Conservation (phyloP, 2,113 vertebrate genomes). For the Tyrannus savana region DNA sequence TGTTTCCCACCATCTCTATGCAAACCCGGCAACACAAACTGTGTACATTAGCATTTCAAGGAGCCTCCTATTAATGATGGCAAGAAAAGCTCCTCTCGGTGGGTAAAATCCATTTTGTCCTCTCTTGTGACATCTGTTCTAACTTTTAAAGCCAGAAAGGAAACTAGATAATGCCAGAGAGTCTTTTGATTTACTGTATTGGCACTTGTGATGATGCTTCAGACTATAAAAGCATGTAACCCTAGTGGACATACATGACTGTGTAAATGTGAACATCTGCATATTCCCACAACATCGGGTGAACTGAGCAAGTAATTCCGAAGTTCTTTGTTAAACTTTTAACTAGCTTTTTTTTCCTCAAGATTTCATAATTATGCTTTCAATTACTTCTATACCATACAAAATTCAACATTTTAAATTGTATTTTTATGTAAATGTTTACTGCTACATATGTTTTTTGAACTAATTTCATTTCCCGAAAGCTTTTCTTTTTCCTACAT, state of each 20-base stretch:
- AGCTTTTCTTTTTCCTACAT: neutral
- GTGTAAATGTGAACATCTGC: constrained; percentile 56
- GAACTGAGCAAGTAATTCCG: constrained; percentile 20
- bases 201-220: constrained; percentile 74
- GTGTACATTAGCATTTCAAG: constrained; percentile 95
- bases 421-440: constrained; percentile 29
- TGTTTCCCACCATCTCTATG: constrained; percentile 91
- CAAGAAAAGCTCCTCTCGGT: constrained; percentile 90
- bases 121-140: constrained; percentile 93
- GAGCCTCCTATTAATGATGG: constrained; percentile 84
- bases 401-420: constrained; percentile 18
- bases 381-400: constrained; percentile 11
- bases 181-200: constrained; percentile 91
- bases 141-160: constrained; percentile 94
- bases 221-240: constrained; percentile 67
- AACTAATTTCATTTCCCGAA: neutral
- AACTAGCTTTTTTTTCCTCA: neutral
- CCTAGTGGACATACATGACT: constrained; percentile 64
- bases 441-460: neutral
- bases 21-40: constrained; percentile 86
- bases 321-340: constrained; percentile 37
- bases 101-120: constrained; percentile 91
- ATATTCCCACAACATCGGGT: constrained; percentile 44
- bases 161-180: constrained; percentile 88
- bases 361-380: constrained; percentile 45